These are phyloP conservation scores for Gallinago jamesoni DNA, from an alignment of 2,113 vertebrate species.

Conservation along the genomic window DNA sequence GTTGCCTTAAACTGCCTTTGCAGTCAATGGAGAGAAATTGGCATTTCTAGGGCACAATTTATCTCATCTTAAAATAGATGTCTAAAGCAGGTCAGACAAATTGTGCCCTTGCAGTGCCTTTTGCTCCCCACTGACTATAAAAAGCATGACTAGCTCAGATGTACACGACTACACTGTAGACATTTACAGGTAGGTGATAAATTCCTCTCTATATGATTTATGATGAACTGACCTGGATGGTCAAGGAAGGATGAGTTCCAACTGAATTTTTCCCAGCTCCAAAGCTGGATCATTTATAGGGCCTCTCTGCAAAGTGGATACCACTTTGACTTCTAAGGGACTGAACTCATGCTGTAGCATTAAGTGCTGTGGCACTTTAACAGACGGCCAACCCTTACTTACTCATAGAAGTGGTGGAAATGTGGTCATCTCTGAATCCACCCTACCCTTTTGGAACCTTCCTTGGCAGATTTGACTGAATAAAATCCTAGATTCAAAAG, in stretches of 20 bases:
- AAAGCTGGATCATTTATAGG: background rate
- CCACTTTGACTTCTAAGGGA: background rate
- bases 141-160: constrained; percentile 1
- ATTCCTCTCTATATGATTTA: background rate
- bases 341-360: background rate
- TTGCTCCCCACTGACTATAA: background rate
- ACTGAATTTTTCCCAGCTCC: background rate
- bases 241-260: background rate
- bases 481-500: background rate
- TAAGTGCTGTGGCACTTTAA: background rate
- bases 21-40: background rate
- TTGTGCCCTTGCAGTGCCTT: background rate
- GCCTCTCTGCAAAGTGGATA: background rate
- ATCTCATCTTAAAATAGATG: constrained; percentile 32
- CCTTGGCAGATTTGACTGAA: background rate
- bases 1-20: background rate
- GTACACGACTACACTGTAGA: background rate
- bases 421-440: background rate
- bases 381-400: background rate
- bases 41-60: constrained; percentile 15
- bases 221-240: constrained; percentile 3
- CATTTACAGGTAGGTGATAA: constrained; percentile 21
- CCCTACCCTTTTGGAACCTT: background rate
- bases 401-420: background rate
- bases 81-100: background rate